These are phyloP conservation scores for Leuciscus idus DNA, from an alignment of 2,113 vertebrate genomes.

Conservation along the genomic window DNA sequence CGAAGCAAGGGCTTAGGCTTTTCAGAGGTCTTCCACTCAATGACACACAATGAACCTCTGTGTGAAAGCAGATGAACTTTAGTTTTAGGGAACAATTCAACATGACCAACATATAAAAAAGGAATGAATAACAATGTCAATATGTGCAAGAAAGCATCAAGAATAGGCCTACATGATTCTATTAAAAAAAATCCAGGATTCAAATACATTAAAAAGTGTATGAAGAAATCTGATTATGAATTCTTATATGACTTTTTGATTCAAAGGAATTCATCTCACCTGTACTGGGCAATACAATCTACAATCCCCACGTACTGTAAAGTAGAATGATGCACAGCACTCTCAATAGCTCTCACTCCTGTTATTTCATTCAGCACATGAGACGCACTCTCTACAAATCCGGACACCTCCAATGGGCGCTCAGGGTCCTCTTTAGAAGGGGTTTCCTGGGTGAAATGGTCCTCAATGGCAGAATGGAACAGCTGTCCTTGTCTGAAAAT, in stretches of 20 bases:
- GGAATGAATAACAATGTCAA: neutral
- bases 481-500: slow-evolving; percentile 86
- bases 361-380: slow-evolving; percentile 82
- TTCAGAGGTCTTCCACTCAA: slow-evolving; percentile 98
- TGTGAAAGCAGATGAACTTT: slow-evolving; percentile 32
- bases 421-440: slow-evolving; percentile 50
- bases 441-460: slow-evolving; percentile 69
- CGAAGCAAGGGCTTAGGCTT: slow-evolving; percentile 86
- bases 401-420: slow-evolving; percentile 59
- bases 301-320: slow-evolving; percentile 87
- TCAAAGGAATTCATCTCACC: slow-evolving; percentile 67
- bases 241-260: neutral
- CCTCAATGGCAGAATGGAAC: slow-evolving; percentile 87
- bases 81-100: neutral
- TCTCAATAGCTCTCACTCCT: slow-evolving; percentile 86
- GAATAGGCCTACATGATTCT: too few species aligned
- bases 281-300: slow-evolving; percentile 92
- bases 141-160: too few species aligned
- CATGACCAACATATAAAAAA: neutral
- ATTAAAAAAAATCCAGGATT: neutral
- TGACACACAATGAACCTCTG: slow-evolving; percentile 89
- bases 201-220: neutral
- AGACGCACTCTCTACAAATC: slow-evolving; percentile 85
- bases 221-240: neutral
- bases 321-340: slow-evolving; percentile 82